phyloP scores from a whole-genome alignment of 2,113 vertebrate species.

The human region DNA sequence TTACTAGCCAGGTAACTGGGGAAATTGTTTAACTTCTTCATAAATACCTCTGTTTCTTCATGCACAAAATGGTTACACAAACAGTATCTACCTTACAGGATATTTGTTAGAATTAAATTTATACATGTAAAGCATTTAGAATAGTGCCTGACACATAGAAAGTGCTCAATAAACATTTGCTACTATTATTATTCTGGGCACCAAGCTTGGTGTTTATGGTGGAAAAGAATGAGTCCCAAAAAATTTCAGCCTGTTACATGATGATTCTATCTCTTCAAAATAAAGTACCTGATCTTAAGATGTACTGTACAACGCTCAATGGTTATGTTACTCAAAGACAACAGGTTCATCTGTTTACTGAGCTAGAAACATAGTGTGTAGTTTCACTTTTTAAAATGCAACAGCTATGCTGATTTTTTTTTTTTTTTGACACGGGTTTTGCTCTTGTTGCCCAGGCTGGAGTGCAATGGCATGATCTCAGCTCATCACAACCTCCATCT shows the following conservation, averaged over 20 bases:
- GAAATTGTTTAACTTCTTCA: not conserved
- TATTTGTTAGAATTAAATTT: not conserved
- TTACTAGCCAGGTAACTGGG: not conserved
- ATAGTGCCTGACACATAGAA: not conserved
- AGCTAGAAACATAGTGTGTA: slow-evolving; percentile 89
- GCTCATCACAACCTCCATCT: too few species aligned
- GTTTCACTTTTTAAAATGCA: slow-evolving; percentile 91
- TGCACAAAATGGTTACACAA: slow-evolving; percentile 1
- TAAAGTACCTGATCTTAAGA: slow-evolving; percentile 82
- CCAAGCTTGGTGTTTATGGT: not conserved
- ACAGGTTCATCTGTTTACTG: slow-evolving; percentile 89
- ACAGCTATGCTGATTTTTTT: slow-evolving; percentile 95
- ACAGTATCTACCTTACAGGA: not conserved
- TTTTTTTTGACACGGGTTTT: not conserved
- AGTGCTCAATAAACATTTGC: not conserved
- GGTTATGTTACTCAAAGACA: slow-evolving; percentile 89
- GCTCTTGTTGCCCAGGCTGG: too few species aligned
- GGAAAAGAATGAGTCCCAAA: not conserved
- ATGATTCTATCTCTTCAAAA: slow-evolving; percentile 17
- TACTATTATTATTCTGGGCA: not conserved
- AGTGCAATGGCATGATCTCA: too few species aligned
- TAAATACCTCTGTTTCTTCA: not conserved
- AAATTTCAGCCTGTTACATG: slow-evolving; percentile 24
- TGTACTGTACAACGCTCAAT: slow-evolving; percentile 91
- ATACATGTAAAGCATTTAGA: not conserved